Evolutionary conservation across 2,113 vertebrate species (phyloP).

Genomic region (Aplodontia rufa): DNA sequence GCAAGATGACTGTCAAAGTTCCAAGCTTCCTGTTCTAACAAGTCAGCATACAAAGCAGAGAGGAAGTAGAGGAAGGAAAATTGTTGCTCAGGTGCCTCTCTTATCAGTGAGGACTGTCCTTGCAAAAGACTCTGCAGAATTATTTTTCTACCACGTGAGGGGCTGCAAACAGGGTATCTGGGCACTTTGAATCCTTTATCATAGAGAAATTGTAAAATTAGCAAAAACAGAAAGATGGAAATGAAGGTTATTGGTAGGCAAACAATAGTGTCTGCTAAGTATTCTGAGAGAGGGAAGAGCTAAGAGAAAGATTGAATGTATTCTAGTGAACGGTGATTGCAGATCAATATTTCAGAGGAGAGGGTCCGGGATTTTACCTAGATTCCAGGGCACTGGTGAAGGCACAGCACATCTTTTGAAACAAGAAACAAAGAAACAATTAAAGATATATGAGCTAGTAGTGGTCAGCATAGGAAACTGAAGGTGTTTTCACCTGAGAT

Average conservation of each 20-base stretch:
- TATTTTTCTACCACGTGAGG: background rate
- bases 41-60: background rate
- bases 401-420: background rate
- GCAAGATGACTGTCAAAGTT: background rate
- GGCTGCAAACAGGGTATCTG: background rate
- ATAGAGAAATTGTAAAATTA: background rate
- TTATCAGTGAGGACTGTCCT: background rate
- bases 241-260: background rate
- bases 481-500: background rate
- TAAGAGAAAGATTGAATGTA: background rate
- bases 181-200: background rate
- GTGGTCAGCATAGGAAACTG: background rate
- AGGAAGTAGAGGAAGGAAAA: background rate
- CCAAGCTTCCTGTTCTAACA: background rate
- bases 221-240: background rate
- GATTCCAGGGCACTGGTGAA: background rate
- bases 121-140: background rate
- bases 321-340: background rate
- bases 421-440: conserved; percentile 1
- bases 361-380: background rate
- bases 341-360: background rate
- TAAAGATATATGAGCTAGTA: background rate
- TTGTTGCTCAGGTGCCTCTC: background rate
- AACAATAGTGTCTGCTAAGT: background rate
- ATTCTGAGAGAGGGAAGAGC: background rate